Evolutionary conservation across 1,140 invertebrate genomes (phyloP), one percentile per base, ranked within the genome.

Genomic region (Lasioglossum baleicum): DNA sequence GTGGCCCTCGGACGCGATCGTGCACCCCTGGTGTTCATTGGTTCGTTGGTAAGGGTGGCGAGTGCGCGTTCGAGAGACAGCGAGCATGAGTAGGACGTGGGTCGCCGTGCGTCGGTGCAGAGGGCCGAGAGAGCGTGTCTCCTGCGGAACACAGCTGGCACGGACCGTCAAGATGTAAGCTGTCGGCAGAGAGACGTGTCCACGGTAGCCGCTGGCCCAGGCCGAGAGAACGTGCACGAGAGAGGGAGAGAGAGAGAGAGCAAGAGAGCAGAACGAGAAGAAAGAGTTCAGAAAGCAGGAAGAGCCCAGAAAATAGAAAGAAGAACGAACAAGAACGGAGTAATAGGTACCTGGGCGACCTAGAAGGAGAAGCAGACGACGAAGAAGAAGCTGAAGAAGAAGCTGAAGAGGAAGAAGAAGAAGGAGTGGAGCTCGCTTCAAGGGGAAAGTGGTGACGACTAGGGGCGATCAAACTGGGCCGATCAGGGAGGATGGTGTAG

Each of bases 131-230:
- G 82, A 84, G 82, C 67, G 79, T 74, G 79, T 82, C 84, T 85
- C 83, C 56, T 84, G 63, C 75, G 74, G 71, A 79, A 65, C 48
- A 75, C 67, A 85, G 80, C 71, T 85, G 83, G 70, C 53, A 61
- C 26, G 63, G 65, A 73, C 61, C 58, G 83, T 83, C 84, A 85
- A 86, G 83, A 86, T 86, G 84, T 86, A 80, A 86, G 67, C 70
- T 51, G 75, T 78, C 48, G 65, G 70, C 61, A 35, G 35, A 73
- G 58, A 73, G 63, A 75, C 42, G 61, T 51, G 53, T 35, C 71
- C 65, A 71, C 70, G 83, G 71, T 82, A 79, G 67, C 72, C 79
- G 65, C 48, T 84, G 80, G 71, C 71, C 72, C 63, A 80, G 83
- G 64, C 26, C 48, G 58, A 75, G 61, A 65, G 78, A 70, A 67